Evolutionary conservation across 2,113 vertebrate species (phyloP), one percentile per base, ranked within the genome.

Genomic region (Elaphurus davidianus): DNA sequence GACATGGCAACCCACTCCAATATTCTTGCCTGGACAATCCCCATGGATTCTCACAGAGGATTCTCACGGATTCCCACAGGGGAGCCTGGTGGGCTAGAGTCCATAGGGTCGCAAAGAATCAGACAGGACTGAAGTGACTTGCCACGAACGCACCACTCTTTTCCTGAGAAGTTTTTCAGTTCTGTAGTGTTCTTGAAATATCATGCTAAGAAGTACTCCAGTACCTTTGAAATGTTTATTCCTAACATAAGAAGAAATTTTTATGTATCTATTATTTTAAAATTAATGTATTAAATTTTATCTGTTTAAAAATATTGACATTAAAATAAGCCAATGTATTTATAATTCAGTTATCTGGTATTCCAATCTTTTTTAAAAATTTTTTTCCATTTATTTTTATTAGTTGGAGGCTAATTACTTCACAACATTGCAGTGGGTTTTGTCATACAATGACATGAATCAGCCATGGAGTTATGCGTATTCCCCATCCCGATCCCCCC

Each of bases 251-350:
- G 0, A 92, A 60, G 74, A 71, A 78, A 23, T 1, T 54, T 88
- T 90, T 89, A 33, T 47, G n/a, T 76, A 92, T 43, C 0, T 27
- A 50, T 60, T 94, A 86, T 57, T n/a, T 97, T 85, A 3, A 94
- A 96, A 82, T 89, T 59, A 92, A 94, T 54, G 30, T 43, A 45
- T 30, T 97, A 82, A 2, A 0, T 30, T 96, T 19, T 93, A 52
- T 67, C 57, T 98, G 52, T 91, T 98, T 96, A 25, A 76, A 76
- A 76, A 43, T 96, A 96, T 57, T 28, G 6, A 21, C 76, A 62
- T 78, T 94, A 95, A 98, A 97, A 93, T 95, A 98, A 76, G 81
- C 47, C 55, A 85, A 92, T 74, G 27, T 40, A 4, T 52, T 85
- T 91, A 57, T 93, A 85, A 64, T 91, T 84, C 6, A 84, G 13